phyloP scores from a whole-genome alignment of 2,113 vertebrate genomes.

The Ellobius talpinus region DNA sequence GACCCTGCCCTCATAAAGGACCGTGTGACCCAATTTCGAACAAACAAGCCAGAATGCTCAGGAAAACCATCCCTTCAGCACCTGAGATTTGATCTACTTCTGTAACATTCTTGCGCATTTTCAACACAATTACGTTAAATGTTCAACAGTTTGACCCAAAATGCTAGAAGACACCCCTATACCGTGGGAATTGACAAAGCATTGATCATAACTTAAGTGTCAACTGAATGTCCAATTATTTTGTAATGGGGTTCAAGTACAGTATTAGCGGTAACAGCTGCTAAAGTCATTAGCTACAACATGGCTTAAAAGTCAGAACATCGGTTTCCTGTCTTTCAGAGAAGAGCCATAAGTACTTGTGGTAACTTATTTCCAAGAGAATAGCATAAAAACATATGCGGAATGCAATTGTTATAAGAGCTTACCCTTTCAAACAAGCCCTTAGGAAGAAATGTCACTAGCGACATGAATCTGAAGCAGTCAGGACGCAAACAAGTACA shows the following conservation, averaged over 20 bases:
- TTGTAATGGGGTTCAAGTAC: neutral
- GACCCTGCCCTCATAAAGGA: neutral
- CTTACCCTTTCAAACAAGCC: neutral
- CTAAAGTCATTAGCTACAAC: neutral
- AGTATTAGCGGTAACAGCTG: neutral
- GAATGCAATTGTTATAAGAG: neutral
- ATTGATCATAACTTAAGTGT: neutral
- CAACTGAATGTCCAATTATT: neutral
- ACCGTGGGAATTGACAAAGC: neutral
- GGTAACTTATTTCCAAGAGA: neutral
- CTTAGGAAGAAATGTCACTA: neutral
- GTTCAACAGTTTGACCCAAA: neutral
- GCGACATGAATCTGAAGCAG: fast-evolving
- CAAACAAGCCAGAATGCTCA: neutral
- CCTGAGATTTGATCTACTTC: neutral
- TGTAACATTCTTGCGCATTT: neutral
- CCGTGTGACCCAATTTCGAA: fast-evolving
- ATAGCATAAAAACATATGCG: neutral
- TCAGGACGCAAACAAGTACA: neutral
- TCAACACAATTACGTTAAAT: neutral
- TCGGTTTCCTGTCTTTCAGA: neutral
- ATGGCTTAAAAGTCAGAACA: neutral
- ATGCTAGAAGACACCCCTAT: neutral
- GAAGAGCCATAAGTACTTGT: neutral
- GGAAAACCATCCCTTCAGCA: neutral